Evolutionary conservation across 2,113 vertebrate genomes (phyloP).

Genomic region (Anolis sagrei): DNA sequence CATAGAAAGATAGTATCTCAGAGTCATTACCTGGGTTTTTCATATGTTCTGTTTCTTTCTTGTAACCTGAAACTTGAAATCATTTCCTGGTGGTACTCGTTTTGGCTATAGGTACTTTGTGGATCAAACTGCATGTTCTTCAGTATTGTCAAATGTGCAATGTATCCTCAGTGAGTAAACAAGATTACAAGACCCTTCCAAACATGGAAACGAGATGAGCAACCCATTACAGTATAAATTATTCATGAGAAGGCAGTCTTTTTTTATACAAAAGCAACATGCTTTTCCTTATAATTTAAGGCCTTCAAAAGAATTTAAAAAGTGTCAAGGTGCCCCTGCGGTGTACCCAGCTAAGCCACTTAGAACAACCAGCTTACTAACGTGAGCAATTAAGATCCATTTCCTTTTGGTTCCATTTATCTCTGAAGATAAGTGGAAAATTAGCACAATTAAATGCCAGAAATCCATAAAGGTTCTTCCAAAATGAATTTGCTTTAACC

Average conservation of each 20-base stretch:
- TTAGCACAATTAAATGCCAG: not conserved
- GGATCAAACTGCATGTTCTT: too few relatives aligned
- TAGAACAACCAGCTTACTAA: conserved; percentile 10
- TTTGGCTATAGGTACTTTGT: too few relatives aligned
- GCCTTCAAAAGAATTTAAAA: not conserved
- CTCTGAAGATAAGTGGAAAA: conserved; percentile 34
- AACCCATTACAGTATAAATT: not conserved
- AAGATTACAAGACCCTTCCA: not conserved
- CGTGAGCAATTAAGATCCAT: not conserved
- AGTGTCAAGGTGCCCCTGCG: not conserved
- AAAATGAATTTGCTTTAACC: conserved; percentile 28
- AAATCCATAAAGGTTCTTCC: conserved; percentile 17
- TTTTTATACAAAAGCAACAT: not conserved
- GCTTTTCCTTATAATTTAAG: conserved; percentile 34
- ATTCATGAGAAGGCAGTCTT: not conserved
- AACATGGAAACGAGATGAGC: not conserved
- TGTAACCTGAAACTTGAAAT: not conserved
- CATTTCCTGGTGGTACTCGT: too few relatives aligned
- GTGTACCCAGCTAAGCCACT: not conserved
- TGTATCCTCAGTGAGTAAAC: not conserved
- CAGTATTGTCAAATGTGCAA: not conserved
- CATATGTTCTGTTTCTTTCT: not conserved
- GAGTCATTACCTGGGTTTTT: not conserved
- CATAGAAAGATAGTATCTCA: not conserved
- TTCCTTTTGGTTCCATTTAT: conserved; percentile 4